Evolutionary conservation across 2,888 invertebrate species (phyloP).

Genomic region (Troides helena): DNA sequence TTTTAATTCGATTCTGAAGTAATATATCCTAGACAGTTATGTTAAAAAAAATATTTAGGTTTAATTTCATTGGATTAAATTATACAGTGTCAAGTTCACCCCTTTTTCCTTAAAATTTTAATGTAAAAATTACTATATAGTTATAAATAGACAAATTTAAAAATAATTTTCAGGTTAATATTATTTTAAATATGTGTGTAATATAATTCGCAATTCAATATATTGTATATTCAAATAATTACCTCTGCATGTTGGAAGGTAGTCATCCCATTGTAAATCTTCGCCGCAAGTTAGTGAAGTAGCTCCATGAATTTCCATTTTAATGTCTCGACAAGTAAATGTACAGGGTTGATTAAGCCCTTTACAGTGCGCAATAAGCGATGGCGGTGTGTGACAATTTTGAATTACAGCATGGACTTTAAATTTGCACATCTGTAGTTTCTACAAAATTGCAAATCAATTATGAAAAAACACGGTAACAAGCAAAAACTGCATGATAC

Average conservation of each 20-base stretch:
- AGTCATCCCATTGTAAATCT: conserved; percentile 59
- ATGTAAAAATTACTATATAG: too few species aligned
- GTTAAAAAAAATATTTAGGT: too few species aligned
- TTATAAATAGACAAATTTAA: too few species aligned
- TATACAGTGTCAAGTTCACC: too few species aligned
- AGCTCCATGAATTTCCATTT: conserved; percentile 51
- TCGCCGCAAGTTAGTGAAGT: conserved; percentile 51
- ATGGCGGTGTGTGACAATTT: conserved; percentile 60
- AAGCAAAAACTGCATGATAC: too few species aligned
- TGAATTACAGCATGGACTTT: conserved; percentile 66
- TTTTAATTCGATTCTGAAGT: too few species aligned
- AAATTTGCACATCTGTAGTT: conserved; percentile 66
- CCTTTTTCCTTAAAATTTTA: too few species aligned
- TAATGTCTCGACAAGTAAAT: conserved; percentile 60
- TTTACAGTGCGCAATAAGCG: conserved; percentile 55
- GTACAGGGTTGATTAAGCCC: conserved; percentile 55
- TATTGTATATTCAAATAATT: conserved; percentile 18
- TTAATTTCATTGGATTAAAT: too few species aligned
- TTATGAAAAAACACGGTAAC: not conserved
- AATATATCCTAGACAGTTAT: too few species aligned
- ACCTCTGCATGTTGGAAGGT: conserved; percentile 64
- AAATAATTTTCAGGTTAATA: too few species aligned
- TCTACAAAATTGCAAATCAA: conserved; percentile 46
- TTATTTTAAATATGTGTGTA: too few species aligned
- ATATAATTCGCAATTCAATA: not conserved